These are phyloP conservation scores for Taurulus bubalis DNA, from an alignment of 2,113 vertebrate species.

Conservation along the genomic window DNA sequence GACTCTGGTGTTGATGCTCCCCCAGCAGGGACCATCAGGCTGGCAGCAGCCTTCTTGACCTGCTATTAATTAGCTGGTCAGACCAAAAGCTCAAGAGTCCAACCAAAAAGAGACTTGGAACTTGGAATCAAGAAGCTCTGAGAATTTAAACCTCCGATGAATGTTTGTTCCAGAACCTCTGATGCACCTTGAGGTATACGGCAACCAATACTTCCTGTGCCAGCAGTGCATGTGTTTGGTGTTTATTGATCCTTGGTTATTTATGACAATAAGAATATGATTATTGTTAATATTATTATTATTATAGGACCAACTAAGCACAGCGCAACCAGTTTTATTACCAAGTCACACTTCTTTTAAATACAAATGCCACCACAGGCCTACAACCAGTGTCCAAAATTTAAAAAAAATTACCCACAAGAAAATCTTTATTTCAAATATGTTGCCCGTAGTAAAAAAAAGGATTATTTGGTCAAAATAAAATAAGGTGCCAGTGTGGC, in stretches of 20 bases:
- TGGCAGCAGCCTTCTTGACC: background rate
- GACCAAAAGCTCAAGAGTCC: background rate
- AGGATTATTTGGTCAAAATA: too few species aligned
- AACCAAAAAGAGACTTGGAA: background rate
- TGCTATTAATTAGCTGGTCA: conserved; percentile 13
- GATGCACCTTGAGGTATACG: background rate
- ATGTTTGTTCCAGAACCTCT: conserved; percentile 1
- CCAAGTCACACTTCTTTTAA: too few species aligned
- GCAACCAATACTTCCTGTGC: background rate
- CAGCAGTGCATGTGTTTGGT: background rate
- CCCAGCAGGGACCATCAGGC: conserved; percentile 8
- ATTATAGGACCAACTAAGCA: too few species aligned
- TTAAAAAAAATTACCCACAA: too few species aligned
- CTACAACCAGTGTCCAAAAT: too few species aligned
- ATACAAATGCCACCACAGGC: too few species aligned
- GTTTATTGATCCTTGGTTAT: background rate
- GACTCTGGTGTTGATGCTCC: background rate
- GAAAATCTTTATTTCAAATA: too few species aligned
- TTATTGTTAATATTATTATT: too few species aligned
- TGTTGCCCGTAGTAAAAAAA: too few species aligned
- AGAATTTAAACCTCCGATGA: background rate
- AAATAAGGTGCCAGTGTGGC: too few species aligned
- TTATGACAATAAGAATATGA: too few species aligned
- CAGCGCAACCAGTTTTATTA: too few species aligned
- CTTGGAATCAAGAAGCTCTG: background rate